These are phyloP conservation scores for Eilema griseolum DNA, from an alignment of 2,888 invertebrate genomes.

Conservation along the genomic window DNA sequence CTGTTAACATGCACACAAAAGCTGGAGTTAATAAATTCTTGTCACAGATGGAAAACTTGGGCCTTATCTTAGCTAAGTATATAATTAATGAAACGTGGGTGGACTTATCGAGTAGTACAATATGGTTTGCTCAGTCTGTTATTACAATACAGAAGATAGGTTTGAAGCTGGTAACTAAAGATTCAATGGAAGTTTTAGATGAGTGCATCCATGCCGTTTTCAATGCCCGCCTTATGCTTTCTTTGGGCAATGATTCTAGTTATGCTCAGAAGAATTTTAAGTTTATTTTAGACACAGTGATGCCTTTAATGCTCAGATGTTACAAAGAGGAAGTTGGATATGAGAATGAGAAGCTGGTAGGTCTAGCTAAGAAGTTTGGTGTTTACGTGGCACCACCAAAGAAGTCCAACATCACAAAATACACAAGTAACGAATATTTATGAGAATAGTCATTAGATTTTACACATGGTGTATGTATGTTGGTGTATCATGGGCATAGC, in stretches of 20 bases:
- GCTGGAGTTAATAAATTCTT: constrained; percentile 90
- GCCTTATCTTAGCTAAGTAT: constrained; percentile 89
- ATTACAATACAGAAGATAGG: constrained; percentile 92
- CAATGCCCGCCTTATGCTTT: constrained; percentile 90
- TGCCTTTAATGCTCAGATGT: constrained; percentile 88
- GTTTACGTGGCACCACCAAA: constrained; percentile 84
- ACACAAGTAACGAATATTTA: constrained; percentile 89
- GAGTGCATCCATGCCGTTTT: constrained; percentile 91
- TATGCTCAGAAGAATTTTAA: constrained; percentile 89
- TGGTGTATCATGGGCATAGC: constrained; percentile 26
- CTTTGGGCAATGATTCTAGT: constrained; percentile 76
- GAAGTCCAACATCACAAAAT: constrained; percentile 89
- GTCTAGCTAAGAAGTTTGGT: constrained; percentile 85
- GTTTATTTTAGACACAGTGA: constrained; percentile 90
- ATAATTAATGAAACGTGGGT: constrained; percentile 89
- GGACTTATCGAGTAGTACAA: constrained; percentile 92
- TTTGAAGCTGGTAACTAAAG: constrained; percentile 91
- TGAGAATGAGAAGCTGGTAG: constrained; percentile 84
- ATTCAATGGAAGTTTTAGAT: constrained; percentile 91
- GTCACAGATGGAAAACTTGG: constrained; percentile 90
- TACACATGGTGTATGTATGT: constrained; percentile 52
- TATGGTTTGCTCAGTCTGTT: constrained; percentile 93
- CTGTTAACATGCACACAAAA: constrained; percentile 92
- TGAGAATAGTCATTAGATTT: constrained; percentile 75
- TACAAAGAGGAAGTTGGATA: constrained; percentile 88